Evolutionary conservation across 2,888 invertebrate species (phyloP).

Genomic region (Asteroscopus sphinx): DNA sequence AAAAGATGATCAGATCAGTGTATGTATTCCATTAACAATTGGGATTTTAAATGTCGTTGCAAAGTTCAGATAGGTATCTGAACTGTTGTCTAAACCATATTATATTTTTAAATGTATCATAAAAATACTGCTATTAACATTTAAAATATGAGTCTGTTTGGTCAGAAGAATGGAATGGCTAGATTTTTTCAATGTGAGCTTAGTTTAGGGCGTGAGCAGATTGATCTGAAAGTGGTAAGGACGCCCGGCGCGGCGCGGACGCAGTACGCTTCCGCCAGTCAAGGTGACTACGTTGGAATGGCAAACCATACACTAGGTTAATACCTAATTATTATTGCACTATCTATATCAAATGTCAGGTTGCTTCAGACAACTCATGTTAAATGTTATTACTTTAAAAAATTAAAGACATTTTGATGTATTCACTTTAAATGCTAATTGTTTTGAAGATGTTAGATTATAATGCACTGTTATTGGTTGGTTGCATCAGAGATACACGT

Average conservation of each 20-base stretch:
- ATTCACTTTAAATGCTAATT: conserved; percentile 24
- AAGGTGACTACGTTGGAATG: conserved; percentile 75
- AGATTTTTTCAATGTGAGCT: conserved; percentile 42
- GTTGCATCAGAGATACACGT: conserved; percentile 3
- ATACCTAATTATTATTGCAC: conserved; percentile 58
- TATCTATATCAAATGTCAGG: conserved; percentile 55
- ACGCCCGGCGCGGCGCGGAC: conserved; percentile 72
- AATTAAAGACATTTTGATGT: conserved; percentile 4
- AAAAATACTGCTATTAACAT: background rate
- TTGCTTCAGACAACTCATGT: conserved; percentile 45
- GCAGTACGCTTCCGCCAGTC: conserved; percentile 79
- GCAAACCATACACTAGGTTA: conserved; percentile 53
- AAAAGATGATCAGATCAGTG: too few species aligned
- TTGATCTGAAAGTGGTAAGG: conserved; percentile 81
- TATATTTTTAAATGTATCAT: background rate
- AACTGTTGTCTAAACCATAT: too few species aligned
- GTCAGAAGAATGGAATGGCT: conserved; percentile 1
- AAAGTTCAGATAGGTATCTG: background rate
- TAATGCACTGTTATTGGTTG: conserved; percentile 1
- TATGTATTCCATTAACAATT: too few species aligned
- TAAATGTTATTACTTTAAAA: conserved; percentile 30
- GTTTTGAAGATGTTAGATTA: conserved; percentile 16
- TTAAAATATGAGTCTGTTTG: conserved; percentile 1
- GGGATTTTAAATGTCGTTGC: too few species aligned
- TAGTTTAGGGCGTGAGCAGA: conserved; percentile 61